Conservation (phyloP, 35 echinoderm and acorn worm genomes). For the Acanthaster planci region DNA sequence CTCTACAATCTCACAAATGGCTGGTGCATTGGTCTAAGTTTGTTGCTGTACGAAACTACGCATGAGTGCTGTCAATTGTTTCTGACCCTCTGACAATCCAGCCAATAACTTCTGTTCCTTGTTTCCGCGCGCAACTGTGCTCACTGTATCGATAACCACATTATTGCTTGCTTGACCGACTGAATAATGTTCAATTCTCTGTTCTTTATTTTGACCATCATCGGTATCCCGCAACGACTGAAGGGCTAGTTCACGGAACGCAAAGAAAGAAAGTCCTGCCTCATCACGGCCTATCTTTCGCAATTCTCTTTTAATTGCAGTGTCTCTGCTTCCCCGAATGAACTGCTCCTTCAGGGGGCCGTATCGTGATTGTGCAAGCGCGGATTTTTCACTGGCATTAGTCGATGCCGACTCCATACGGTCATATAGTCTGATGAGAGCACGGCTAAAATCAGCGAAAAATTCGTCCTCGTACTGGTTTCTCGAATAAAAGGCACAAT, state of each 20-base stretch:
- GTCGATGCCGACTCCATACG: slow-evolving; percentile 21
- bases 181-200: too few relatives aligned
- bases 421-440: neutral
- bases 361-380: neutral
- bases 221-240: too few relatives aligned
- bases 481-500: neutral
- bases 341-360: neutral
- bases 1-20: neutral
- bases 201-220: too few relatives aligned
- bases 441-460: neutral
- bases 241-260: too few relatives aligned
- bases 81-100: neutral
- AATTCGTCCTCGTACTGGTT: neutral
- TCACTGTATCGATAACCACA: too few relatives aligned
- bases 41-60: neutral
- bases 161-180: too few relatives aligned
- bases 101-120: neutral
- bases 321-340: neutral
- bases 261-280: too few relatives aligned
- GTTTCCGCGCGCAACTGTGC: neutral
- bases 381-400: neutral
- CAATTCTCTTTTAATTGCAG: neutral
- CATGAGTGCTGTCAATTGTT: neutral
- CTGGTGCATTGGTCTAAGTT: neutral
- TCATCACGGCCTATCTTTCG: neutral